Evolutionary conservation across 1,140 invertebrate genomes (phyloP), one percentile per base, ranked within the genome.

Genomic region (Bradynema listronoti): DNA sequence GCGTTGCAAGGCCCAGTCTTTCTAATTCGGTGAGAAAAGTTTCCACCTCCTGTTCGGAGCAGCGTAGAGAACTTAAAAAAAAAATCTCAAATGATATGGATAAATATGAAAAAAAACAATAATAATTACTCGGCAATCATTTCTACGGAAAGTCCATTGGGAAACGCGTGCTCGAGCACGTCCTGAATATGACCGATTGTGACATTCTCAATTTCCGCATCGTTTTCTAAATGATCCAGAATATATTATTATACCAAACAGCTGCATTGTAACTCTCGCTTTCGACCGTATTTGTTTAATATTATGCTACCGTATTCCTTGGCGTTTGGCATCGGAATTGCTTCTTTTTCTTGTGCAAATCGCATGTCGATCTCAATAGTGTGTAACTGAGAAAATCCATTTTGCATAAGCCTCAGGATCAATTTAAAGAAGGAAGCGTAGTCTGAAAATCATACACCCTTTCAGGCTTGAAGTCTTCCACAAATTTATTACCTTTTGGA

Each of bases 111-210:
- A 59, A 63, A 9, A 1, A 4, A 33, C 9, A 57, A 56, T n/a
- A 9, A 39, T 27, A 61, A 25, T 29, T 64, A 64, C 34, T 61
- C 53, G 22, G 56, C 63, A 29, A 71, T 52, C 7, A 25, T 42
- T 63, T 87, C 84, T 22, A 92, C 83, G 14, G 88, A 88, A 19
- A 98, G 81, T 19, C 91, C 89, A 83, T 95, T 96, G 33, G 94
- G 94, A 84, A 96, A 97, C 1, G 92, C 87, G 64, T 91, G 90
- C 80, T 97, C 93, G 66, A 97, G 89, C 1, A 32, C 58, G 19
- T 62, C 60, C 43, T 62, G 58, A 25, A 63, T 47, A 30, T 63
- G 61, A 0, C 61, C 57, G 45, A 16, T 29, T 7, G 62, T 62
- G 25, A 63, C 36, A 41, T 63, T 63, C 51, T 63, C 61, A 9